These are phyloP conservation scores for Echinometra lucunter DNA, from an alignment of 53 echinoderm and acorn worm genomes.

Conservation along the genomic window DNA sequence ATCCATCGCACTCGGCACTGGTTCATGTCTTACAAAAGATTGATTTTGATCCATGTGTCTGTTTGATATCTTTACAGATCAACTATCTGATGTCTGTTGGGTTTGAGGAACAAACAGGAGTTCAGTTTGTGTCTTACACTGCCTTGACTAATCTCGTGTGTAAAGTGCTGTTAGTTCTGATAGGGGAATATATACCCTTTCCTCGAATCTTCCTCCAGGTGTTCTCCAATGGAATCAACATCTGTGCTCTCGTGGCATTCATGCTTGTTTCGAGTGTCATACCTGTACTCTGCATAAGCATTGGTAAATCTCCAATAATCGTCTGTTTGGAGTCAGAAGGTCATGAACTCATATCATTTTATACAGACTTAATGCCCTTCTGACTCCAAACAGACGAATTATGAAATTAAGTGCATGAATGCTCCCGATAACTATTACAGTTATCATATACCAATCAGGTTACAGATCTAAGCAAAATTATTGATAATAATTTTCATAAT, in stretches of 20 bases:
- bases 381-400: no score
- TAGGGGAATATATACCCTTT: constrained; percentile 29
- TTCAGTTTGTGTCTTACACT: constrained; percentile 7
- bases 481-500: no score
- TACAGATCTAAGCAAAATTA: no score
- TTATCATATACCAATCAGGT: no score
- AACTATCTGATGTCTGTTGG: constrained; percentile 30
- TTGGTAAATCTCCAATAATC: background rate
- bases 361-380: no score
- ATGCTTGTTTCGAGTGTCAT: constrained; percentile 1
- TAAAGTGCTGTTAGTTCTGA: background rate
- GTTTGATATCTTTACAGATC: background rate
- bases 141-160: constrained; percentile 24
- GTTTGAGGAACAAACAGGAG: constrained; percentile 22
- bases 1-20: no score
- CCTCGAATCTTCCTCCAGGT: constrained; percentile 17
- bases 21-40: no score
- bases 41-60: no score
- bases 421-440: no score
- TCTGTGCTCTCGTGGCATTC: background rate
- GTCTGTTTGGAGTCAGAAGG: background rate
- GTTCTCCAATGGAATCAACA: background rate
- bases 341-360: no score
- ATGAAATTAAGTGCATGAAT: no score
- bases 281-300: background rate